phyloP scores from a whole-genome alignment of 2,888 invertebrate species.

The Cheilosia soror region DNA sequence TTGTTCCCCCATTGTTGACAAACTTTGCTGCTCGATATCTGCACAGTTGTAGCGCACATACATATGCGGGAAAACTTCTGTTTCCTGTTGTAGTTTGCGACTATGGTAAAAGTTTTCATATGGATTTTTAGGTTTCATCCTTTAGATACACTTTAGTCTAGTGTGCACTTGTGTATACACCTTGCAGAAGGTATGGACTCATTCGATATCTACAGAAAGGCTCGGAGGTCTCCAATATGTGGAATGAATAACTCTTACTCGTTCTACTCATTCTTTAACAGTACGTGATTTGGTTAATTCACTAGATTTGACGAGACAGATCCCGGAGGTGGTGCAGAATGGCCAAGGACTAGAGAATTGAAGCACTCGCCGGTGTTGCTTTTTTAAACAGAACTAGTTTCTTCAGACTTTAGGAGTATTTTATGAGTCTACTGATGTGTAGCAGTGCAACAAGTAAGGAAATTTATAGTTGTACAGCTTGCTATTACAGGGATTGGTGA shows the following conservation, averaged over 20 bases:
- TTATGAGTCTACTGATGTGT: too few species aligned
- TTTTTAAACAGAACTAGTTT: background rate
- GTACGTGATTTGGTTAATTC: slow-evolving; percentile 70
- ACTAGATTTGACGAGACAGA: slow-evolving; percentile 30
- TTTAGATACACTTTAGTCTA: slow-evolving; percentile 18
- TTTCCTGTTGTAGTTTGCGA: slow-evolving; percentile 41
- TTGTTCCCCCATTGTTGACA: slow-evolving; percentile 55
- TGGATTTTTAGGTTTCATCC: slow-evolving; percentile 39
- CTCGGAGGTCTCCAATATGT: slow-evolving; percentile 10
- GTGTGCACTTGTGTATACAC: background rate
- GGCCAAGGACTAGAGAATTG: background rate
- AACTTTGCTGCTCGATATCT: slow-evolving; percentile 59
- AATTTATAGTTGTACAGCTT: too few species aligned
- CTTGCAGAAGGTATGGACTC: slow-evolving; percentile 46
- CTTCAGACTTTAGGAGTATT: background rate
- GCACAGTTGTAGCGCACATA: slow-evolving; percentile 16
- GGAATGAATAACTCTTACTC: slow-evolving; percentile 58
- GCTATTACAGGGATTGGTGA: background rate
- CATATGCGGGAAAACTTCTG: slow-evolving; percentile 47
- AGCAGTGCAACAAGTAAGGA: slow-evolving; percentile 12
- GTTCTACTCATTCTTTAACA: slow-evolving; percentile 41
- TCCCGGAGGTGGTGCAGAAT: background rate
- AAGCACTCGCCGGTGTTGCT: background rate
- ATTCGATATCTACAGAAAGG: slow-evolving; percentile 13
- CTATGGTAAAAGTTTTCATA: slow-evolving; percentile 40